Conservation (phyloP, 1,140 invertebrate species). For the Rhopalosiphum padi region DNA sequence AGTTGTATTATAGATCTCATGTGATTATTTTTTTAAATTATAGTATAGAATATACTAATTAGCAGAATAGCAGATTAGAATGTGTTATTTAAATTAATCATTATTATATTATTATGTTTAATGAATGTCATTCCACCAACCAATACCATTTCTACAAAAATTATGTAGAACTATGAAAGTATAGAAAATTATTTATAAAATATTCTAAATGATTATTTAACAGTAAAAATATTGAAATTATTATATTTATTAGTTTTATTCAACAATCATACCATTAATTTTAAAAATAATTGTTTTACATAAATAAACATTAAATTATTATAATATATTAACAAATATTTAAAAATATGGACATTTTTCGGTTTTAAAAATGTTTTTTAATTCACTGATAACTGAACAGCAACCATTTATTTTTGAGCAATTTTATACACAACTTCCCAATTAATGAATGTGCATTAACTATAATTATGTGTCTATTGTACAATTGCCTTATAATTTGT, state of each 20-base stretch:
- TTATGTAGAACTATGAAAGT: background rate
- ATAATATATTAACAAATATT: background rate
- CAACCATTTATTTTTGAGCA: background rate
- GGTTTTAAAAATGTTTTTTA: background rate
- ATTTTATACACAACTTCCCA: background rate
- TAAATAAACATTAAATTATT: background rate
- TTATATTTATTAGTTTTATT: background rate
- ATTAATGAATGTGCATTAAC: background rate
- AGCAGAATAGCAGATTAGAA: too few relatives aligned
- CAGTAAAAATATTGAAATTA: background rate
- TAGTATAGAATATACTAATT: background rate
- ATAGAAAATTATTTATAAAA: background rate
- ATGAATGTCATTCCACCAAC: background rate
- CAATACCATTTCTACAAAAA: background rate
- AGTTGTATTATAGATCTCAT: slow-evolving; percentile 18
- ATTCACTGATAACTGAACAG: background rate
- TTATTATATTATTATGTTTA: background rate
- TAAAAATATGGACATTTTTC: background rate
- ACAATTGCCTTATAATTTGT: too few relatives aligned
- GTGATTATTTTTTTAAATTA: background rate
- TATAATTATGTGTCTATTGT: background rate
- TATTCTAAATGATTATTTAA: background rate
- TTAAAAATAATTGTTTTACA: background rate
- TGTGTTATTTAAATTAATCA: background rate
- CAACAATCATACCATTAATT: background rate